Percentiles rank a stretch among this genome's conserved stretches.
Evolutionary conservation across 2,113 vertebrate species (phyloP).

Genomic region (Marcusenius ussheri): DNA sequence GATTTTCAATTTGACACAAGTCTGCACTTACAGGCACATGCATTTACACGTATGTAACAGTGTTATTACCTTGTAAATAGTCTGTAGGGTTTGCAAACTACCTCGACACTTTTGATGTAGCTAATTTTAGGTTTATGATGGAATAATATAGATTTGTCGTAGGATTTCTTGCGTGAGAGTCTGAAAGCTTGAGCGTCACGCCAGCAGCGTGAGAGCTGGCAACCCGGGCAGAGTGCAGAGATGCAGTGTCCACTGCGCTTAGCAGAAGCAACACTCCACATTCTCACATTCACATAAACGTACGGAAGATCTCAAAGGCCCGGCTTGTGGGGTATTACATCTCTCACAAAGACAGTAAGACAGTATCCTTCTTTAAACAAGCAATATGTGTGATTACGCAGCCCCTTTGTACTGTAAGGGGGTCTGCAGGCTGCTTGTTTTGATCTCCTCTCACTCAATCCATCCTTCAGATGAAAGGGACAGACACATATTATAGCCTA

Average conservation of each 20-base stretch:
- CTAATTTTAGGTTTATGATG: background rate
- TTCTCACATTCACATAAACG: background rate
- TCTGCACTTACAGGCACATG: background rate
- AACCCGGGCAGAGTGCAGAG: background rate
- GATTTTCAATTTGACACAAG: background rate
- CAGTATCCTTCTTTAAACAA: slow-evolving; percentile 17
- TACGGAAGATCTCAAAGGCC: background rate
- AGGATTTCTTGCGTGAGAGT: background rate
- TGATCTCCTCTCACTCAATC: slow-evolving; percentile 17
- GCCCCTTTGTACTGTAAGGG: slow-evolving; percentile 18
- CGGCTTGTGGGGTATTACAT: background rate
- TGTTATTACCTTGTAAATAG: background rate
- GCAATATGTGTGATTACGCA: background rate
- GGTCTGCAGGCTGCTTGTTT: slow-evolving; percentile 13
- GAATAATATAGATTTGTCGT: background rate
- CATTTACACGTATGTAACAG: background rate
- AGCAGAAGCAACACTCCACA: background rate
- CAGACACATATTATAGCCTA: background rate
- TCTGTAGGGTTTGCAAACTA: background rate
- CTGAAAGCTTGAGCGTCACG: background rate
- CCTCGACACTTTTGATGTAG: background rate
- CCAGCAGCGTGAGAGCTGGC: background rate
- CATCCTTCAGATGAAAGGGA: slow-evolving; percentile 17
- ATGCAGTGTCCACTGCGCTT: background rate
- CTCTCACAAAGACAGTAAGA: slow-evolving; percentile 15